A percentile compares a stretch with the other conserved stretches of the same genome.
Evolutionary conservation across 2,888 invertebrate species (phyloP).

Genomic region (Octonoba sinensis): DNA sequence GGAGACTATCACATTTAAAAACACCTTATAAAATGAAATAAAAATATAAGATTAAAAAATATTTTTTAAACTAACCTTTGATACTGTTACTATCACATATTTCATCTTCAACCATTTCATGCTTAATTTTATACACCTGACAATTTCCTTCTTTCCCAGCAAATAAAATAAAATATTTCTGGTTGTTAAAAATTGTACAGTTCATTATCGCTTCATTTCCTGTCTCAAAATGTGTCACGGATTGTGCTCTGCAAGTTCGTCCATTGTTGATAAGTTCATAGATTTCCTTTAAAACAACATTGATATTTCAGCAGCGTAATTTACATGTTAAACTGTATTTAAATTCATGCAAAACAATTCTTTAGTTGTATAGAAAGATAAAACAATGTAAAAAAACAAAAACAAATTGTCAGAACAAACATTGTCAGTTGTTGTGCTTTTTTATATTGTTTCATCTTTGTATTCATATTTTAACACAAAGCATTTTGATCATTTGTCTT

Average conservation of each 20-base stretch:
- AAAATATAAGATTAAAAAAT: background rate
- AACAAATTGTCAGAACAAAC: too few relatives aligned
- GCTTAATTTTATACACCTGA: slow-evolving; percentile 78
- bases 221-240: slow-evolving; percentile 89
- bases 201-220: slow-evolving; percentile 68
- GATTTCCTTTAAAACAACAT: slow-evolving; percentile 81
- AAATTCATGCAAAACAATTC: background rate
- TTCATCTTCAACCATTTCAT: slow-evolving; percentile 51
- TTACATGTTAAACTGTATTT: background rate
- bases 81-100: slow-evolving; percentile 10
- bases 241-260: slow-evolving; percentile 81
- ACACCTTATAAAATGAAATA: too few relatives aligned
- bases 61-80: background rate
- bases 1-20: too few relatives aligned
- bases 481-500: too few relatives aligned
- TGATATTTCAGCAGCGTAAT: background rate
- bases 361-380: too few relatives aligned
- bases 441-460: too few relatives aligned
- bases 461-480: too few relatives aligned
- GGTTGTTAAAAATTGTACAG: slow-evolving; percentile 57
- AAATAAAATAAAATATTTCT: slow-evolving; percentile 82
- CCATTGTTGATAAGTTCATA: slow-evolving; percentile 73
- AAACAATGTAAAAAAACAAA: too few relatives aligned
- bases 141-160: slow-evolving; percentile 86
- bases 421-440: too few relatives aligned